Conservation (phyloP, 2,888 invertebrate species). For the Sthenelais limicola region DNA sequence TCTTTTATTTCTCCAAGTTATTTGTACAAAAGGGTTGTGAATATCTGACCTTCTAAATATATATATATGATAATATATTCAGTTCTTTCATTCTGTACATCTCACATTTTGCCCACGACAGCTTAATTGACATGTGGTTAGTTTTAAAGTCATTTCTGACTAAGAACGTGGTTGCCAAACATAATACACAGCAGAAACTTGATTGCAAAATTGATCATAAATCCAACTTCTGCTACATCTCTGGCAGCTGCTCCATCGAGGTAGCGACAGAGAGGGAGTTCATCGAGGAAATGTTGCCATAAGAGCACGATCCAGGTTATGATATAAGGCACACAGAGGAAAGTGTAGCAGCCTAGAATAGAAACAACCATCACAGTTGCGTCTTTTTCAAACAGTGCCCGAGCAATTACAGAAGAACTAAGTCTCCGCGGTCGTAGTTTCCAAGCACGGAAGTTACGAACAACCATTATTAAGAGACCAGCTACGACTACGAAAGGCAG, state of each 20-base stretch:
- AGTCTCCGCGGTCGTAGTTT: slow-evolving; percentile 25
- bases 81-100: no score
- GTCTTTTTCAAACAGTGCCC: slow-evolving; percentile 26
- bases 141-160: no score
- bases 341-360: neutral
- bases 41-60: no score
- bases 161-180: slow-evolving; percentile 28
- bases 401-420: slow-evolving; percentile 3
- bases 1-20: no score
- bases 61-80: no score
- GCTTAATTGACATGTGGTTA: no score
- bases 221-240: slow-evolving; percentile 35
- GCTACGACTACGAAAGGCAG: slow-evolving; percentile 28
- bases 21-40: no score
- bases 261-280: slow-evolving; percentile 31
- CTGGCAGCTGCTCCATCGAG: slow-evolving; percentile 23
- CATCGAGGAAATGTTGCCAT: slow-evolving; percentile 31
- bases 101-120: no score
- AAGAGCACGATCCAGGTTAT: slow-evolving; percentile 31
- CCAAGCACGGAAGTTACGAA: slow-evolving; percentile 31
- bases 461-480: neutral
- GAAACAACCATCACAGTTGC: slow-evolving; percentile 33
- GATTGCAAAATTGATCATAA: slow-evolving; percentile 36
- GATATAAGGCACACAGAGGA: slow-evolving; percentile 36
- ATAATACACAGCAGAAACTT: slow-evolving; percentile 36